Base-by-base conservation (phyloP, 2,888 invertebrate genomes). In the Bibio marci region DNA sequence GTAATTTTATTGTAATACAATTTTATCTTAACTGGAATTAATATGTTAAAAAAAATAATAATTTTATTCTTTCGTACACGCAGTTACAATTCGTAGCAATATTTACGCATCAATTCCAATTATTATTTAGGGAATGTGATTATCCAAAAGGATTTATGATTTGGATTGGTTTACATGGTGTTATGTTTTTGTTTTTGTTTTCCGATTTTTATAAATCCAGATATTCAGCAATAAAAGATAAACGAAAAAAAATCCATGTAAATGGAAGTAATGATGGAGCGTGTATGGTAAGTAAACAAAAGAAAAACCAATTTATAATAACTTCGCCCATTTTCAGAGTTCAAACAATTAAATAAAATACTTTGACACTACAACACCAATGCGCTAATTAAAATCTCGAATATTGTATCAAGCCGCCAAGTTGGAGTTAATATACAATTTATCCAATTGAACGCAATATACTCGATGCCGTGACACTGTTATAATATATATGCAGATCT, bases 131-230 rank as follows among this genome's bases (percentile, higher is more conserved):
- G 47, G 85, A 87, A 44, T 94, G 94, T 64, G 76, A 86, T 58
- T 94, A 92, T 65, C 92, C 92, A 7, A 77, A 80, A 51, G 74
- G 76, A 42, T 87, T 88, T 65, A 86, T 87, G 71, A 73, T 85
- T 55, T 94, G 90, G 90, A 94, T 95, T 59, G 88, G 87, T 34
- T 70, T 87, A 50, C 94, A 94, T 63, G 94, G 92, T 42, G 71
- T 92, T 52, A 71, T 94, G 57, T 95, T 95, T 73, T 72, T 92
- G 47, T 80, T 88, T 64, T 73, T 95, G 49, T 95, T 94, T 71
- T 83, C 82, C 30, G 85, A 92, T 64, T 95, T 94, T 66, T 95
- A 94, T 70, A 83, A 85, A 65, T 69, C 75, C 50, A 79, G 78
- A 54, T 87, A 87, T 64, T 17, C 40, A 18, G 31, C 43, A 44